Conservation (phyloP, 2,113 vertebrate genomes). For the Bungarus multicinctus region DNA sequence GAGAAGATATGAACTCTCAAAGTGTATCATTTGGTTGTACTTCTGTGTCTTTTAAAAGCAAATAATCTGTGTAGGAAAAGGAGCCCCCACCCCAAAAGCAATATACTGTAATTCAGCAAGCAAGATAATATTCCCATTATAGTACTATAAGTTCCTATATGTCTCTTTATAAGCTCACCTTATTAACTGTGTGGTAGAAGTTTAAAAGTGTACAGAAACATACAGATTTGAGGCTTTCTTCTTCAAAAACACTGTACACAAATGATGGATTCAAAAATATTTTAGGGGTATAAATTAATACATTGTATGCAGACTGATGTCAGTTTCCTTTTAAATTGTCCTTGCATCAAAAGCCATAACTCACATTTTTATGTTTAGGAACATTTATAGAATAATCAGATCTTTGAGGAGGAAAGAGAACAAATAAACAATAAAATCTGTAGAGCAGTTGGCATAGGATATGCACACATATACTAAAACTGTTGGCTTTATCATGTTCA, state of each 20-base stretch:
- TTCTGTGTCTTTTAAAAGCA: slow-evolving; percentile 4
- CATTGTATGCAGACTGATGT: background rate
- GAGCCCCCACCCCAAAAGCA: slow-evolving; percentile 5
- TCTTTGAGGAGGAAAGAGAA: background rate
- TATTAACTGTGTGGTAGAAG: background rate
- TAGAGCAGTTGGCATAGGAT: background rate
- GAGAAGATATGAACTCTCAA: slow-evolving; percentile 32
- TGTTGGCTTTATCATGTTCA: background rate
- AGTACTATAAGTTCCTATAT: background rate
- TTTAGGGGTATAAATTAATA: background rate
- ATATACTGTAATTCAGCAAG: background rate
- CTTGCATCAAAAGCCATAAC: background rate
- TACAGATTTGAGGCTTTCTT: background rate
- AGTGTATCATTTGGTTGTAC: background rate
- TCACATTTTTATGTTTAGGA: background rate
- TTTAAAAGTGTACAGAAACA: background rate
- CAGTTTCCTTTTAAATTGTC: background rate
- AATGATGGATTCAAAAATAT: background rate
- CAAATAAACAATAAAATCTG: background rate
- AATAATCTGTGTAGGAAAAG: background rate
- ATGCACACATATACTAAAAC: background rate
- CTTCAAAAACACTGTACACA: background rate
- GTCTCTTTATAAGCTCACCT: background rate
- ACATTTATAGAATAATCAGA: background rate
- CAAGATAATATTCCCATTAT: slow-evolving; percentile 18